These are phyloP conservation scores for Deroplatys truncata DNA, from an alignment of 2,888 invertebrate species.

Conservation along the genomic window DNA sequence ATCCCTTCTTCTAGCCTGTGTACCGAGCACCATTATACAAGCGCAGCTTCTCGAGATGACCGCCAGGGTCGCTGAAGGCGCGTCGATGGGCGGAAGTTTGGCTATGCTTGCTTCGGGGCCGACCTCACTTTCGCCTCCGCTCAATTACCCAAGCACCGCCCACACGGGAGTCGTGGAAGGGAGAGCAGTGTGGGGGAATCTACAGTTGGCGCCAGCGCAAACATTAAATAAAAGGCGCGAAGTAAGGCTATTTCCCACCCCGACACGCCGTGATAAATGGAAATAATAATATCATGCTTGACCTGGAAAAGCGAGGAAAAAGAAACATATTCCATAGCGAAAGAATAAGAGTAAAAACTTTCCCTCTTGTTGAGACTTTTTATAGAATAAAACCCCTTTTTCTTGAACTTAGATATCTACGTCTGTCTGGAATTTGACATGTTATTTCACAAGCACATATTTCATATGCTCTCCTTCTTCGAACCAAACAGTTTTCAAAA, in stretches of 20 bases:
- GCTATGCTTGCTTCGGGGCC: slow-evolving; percentile 4
- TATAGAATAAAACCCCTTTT: too few relatives aligned
- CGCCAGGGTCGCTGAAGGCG: slow-evolving; percentile 13
- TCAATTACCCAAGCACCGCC: slow-evolving; percentile 6
- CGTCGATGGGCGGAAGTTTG: background rate
- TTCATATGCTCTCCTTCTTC: too few relatives aligned
- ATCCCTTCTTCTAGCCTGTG: background rate
- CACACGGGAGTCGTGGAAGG: background rate
- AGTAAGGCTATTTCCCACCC: slow-evolving; percentile 1
- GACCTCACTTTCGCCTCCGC: background rate
- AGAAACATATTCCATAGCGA: background rate
- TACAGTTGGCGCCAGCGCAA: slow-evolving; percentile 5
- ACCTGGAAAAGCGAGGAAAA: background rate
- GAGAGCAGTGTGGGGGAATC: background rate
- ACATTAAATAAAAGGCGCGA: slow-evolving; percentile 1
- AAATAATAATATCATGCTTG: background rate
- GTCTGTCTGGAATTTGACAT: too few relatives aligned
- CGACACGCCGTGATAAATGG: background rate
- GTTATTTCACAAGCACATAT: too few relatives aligned
- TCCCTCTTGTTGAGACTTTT: too few relatives aligned
- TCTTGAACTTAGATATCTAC: too few relatives aligned
- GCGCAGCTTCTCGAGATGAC: background rate
- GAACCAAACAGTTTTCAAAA: too few relatives aligned
- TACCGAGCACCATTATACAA: slow-evolving; percentile 2
- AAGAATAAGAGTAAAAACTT: background rate